Evolutionary conservation across 2,888 invertebrate genomes (phyloP).

Genomic region (Ophioninae sp.): DNA sequence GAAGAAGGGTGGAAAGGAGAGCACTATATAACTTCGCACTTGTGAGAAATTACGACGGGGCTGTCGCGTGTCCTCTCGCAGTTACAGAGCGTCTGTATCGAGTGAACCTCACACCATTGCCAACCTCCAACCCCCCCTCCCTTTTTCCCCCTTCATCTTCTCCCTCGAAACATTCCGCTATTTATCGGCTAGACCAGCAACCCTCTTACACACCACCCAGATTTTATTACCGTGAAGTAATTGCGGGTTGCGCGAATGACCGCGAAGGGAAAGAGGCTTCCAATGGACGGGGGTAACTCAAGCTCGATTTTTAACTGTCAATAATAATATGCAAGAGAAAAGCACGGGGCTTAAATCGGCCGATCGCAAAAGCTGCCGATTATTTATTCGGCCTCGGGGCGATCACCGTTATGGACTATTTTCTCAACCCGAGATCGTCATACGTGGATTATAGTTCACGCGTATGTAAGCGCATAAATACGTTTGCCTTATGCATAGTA

Average conservation of each 20-base stretch:
- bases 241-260: slow-evolving; percentile 65
- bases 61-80: slow-evolving; percentile 73
- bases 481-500: slow-evolving; percentile 14
- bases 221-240: slow-evolving; percentile 70
- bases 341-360: slow-evolving; percentile 53
- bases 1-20: slow-evolving; percentile 30
- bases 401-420: slow-evolving; percentile 65
- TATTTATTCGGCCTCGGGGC: slow-evolving; percentile 68
- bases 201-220: slow-evolving; percentile 57
- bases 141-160: slow-evolving; percentile 14
- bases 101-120: slow-evolving; percentile 51
- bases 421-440: slow-evolving; percentile 49
- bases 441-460: slow-evolving; percentile 17
- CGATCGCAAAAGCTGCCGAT: slow-evolving; percentile 60
- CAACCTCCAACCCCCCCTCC: slow-evolving; percentile 43
- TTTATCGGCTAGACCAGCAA: slow-evolving; percentile 69
- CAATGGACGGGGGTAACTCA: slow-evolving; percentile 26
- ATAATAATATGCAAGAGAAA: slow-evolving; percentile 68
- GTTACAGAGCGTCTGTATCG: slow-evolving; percentile 65
- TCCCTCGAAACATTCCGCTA: slow-evolving; percentile 67
- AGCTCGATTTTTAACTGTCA: slow-evolving; percentile 64
- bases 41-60: slow-evolving; percentile 71
- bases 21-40: slow-evolving; percentile 65
- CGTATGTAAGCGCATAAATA: slow-evolving; percentile 29
- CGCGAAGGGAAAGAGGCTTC: neutral